Percentiles rank a stretch among this genome's conserved stretches.
phyloP scores from a whole-genome alignment of 1,140 invertebrate genomes.

The Drosophila funebris region DNA sequence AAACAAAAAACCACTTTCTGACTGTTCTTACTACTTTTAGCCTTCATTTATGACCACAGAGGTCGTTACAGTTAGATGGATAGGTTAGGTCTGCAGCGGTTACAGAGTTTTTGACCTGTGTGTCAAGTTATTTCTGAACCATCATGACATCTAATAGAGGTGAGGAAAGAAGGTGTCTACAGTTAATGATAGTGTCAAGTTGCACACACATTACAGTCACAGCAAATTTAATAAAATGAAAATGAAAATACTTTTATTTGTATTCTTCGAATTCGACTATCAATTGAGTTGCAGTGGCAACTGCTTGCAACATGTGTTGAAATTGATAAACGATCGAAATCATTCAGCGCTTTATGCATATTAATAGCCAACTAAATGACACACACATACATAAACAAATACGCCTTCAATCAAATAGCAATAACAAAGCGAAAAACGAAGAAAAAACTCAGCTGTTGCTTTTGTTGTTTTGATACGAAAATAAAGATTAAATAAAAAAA shows the following conservation, averaged over 20 bases:
- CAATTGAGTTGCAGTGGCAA: slow-evolving; percentile 4
- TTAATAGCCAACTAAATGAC: slow-evolving; percentile 46
- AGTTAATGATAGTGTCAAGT: too few relatives aligned
- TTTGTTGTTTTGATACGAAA: slow-evolving; percentile 48
- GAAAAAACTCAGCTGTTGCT: slow-evolving; percentile 43
- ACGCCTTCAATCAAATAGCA: slow-evolving; percentile 48
- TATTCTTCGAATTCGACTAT: slow-evolving; percentile 10
- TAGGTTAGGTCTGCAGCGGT: neutral
- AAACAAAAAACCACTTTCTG: too few relatives aligned
- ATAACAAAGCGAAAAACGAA: slow-evolving; percentile 29
- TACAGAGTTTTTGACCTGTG: neutral
- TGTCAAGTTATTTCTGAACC: too few relatives aligned
- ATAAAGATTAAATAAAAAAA: slow-evolving; percentile 47
- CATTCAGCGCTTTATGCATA: slow-evolving; percentile 68
- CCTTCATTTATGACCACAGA: neutral
- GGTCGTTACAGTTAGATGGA: neutral
- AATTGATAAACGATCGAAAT: slow-evolving; percentile 57
- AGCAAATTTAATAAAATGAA: slow-evolving; percentile 19
- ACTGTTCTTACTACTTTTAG: neutral
- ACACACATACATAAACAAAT: slow-evolving; percentile 5
- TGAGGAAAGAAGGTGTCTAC: too few relatives aligned
- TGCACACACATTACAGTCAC: neutral
- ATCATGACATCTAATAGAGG: too few relatives aligned
- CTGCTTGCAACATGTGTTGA: slow-evolving; percentile 55
- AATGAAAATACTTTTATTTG: slow-evolving; percentile 47